Evolutionary conservation across 2,113 vertebrate genomes (phyloP).

Genomic region (Trematomus loennbergii): DNA sequence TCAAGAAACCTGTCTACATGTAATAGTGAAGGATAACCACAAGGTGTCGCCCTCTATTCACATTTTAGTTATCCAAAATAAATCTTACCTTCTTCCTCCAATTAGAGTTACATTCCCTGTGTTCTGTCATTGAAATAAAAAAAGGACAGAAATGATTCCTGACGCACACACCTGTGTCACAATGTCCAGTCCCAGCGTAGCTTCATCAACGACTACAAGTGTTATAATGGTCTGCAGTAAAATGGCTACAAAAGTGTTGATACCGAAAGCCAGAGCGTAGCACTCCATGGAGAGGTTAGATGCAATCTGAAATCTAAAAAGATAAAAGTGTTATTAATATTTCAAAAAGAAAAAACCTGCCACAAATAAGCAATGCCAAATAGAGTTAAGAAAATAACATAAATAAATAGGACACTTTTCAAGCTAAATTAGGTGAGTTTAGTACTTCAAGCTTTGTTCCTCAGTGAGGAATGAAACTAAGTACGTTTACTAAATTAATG

Average conservation of each 20-base stretch:
- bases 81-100: not conserved
- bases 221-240: conserved; percentile 81
- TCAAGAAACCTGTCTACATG: not conserved
- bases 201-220: conserved; percentile 73
- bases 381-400: not conserved
- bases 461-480: too few relatives aligned
- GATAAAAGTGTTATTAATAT: not conserved
- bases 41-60: conserved; percentile 47
- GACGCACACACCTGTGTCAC: conserved; percentile 73
- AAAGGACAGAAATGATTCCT: not conserved
- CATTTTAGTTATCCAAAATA: not conserved
- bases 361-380: not conserved
- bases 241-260: conserved; percentile 82
- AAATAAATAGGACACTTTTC: not conserved
- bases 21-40: conserved; percentile 33
- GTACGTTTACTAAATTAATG: too few relatives aligned
- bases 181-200: conserved; percentile 78
- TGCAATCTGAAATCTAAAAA: conserved; percentile 82
- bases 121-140: not conserved
- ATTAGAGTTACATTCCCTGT: not conserved
- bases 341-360: not conserved
- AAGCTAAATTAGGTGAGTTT: not conserved
- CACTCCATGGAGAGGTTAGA: conserved; percentile 81
- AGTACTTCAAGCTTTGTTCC: not conserved
- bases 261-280: conserved; percentile 82